These are phyloP conservation scores for Atopsyche davidsoni DNA, from an alignment of 1,140 invertebrate species.

Conservation along the genomic window DNA sequence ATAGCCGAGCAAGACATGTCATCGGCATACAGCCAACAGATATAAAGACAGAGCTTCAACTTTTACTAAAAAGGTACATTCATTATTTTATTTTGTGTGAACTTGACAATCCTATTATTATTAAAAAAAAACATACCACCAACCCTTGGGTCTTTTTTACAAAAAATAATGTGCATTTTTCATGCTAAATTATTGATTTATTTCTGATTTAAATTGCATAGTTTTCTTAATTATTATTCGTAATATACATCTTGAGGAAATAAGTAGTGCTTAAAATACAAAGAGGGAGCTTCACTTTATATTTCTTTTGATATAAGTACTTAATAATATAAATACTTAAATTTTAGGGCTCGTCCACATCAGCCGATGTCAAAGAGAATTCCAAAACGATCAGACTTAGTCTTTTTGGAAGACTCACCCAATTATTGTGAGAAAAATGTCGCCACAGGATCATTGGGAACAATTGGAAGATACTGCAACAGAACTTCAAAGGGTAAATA, in stretches of 20 bases:
- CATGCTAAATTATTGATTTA: too few species aligned
- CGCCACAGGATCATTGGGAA: constrained; percentile 73
- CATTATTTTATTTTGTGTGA: too few species aligned
- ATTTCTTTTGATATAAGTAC: too few species aligned
- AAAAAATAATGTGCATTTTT: too few species aligned
- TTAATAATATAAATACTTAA: background rate
- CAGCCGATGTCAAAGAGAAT: constrained; percentile 34
- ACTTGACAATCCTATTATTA: too few species aligned
- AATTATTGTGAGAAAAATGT: constrained; percentile 86
- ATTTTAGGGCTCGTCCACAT: constrained; percentile 31
- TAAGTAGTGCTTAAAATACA: too few species aligned
- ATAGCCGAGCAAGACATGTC: constrained; percentile 73
- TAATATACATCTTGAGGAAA: too few species aligned
- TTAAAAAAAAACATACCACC: too few species aligned
- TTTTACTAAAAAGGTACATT: constrained; percentile 47
- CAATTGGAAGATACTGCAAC: constrained; percentile 78
- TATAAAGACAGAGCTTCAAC: constrained; percentile 42
- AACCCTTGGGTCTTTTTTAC: too few species aligned
- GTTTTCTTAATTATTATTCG: too few species aligned
- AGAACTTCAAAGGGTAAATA: constrained; percentile 65
- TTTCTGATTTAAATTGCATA: too few species aligned
- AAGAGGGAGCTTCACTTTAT: too few species aligned
- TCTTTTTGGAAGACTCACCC: constrained; percentile 83
- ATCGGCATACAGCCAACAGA: constrained; percentile 41
- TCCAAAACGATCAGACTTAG: constrained; percentile 75